Base-by-base conservation (phyloP, 1,140 invertebrate species). In the Sinonovacula constricta region DNA sequence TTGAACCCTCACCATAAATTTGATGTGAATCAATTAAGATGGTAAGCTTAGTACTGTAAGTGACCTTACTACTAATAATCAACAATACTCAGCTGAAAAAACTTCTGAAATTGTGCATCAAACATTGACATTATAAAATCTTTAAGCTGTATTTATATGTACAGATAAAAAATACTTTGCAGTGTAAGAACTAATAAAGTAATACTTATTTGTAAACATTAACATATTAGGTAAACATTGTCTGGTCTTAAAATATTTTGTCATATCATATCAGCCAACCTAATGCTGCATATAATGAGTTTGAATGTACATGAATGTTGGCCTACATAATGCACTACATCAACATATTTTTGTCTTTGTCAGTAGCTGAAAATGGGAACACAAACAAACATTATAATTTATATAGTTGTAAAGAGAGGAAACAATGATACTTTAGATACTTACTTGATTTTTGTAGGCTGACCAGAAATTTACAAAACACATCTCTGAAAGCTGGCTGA, bases 361-460 rank as follows among this genome's bases (percentile, higher is more conserved):
- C 28, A n/a, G 15, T 57, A 1, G 15, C 14, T 2, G 15, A 57
- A 26, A 24, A 57, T n/a, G 12, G 0, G 39, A 10, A 45, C 18
- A 18, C 18, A 45, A 26, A 57, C 28, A 28, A 14, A 14, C 12
- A 1, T 1, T 57, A 59, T 24, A 59, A 22, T 22, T 22, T 18
- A 51, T 22, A 1, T 18, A 22, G 0, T 22, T 18, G 49, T 18
- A 51, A 22, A 15, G 18, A 18, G 24, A 18, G 49, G 24, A 2
- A 3, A 51, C 24, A 51, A 15, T 51, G 15, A 51, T 22, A 51
- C n/a, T 34, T 26, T n/a, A n/a, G n/a, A n/a, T 33, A 39, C 77
- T 65, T 62, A 84, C 80, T 79, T 69, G 62, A 53, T 81, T 84
- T 81, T 26, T 79, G 76, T 22, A 84, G 60, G 26, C 78, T 80